Evolutionary conservation across 2,888 invertebrate genomes (phyloP), one percentile per base, ranked within the genome.

Genomic region (Chrysolina haemoptera): DNA sequence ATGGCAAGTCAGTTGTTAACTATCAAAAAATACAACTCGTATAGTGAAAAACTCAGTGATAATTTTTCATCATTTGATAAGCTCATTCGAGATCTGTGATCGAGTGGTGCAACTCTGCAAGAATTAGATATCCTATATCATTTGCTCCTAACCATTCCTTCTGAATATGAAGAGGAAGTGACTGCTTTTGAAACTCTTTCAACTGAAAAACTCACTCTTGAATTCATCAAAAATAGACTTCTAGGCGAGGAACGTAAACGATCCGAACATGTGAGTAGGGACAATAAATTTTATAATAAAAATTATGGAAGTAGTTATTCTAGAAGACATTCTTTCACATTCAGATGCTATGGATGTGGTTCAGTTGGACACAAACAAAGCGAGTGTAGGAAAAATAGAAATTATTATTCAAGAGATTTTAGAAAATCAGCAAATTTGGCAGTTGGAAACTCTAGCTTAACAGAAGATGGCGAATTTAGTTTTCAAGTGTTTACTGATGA

Each of bases 281-380:
- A 46, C 46, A 46, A 46, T 46, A 46, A 46, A 46, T 12, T 46
- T 6, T 14, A 46, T 6, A 46, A 46, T 14, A 14, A 46, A 46
- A 46, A 35, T 35, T 4, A 35, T 3, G 8, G 35, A 35, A 35
- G 8, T 35, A 35, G 35, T 35, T 4, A 35, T 46, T 46, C 46
- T 14, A 46, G n/a, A 46, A 46, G n/a, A 46, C 9, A 46, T 22
- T 27, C 20, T 22, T 59, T 59, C 16, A 14, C 22, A 59, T 59
- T 22, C 27, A 59, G 27, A 59, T n/a, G 59, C 16, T 20, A 59
- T 59, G 20, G 27, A 59, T 59, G 59, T 59, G 59, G 59, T 59
- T 27, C 12, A 11, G 6, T 59, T 59, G 59, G 59, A 22, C 59
- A 59, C 27, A 59, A n/a, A 59, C 20, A 18, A 14, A 59, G 20